Evolutionary conservation across 1,140 invertebrate species (phyloP), one percentile per base, ranked within the genome.

Genomic region (Drosophila erecta): DNA sequence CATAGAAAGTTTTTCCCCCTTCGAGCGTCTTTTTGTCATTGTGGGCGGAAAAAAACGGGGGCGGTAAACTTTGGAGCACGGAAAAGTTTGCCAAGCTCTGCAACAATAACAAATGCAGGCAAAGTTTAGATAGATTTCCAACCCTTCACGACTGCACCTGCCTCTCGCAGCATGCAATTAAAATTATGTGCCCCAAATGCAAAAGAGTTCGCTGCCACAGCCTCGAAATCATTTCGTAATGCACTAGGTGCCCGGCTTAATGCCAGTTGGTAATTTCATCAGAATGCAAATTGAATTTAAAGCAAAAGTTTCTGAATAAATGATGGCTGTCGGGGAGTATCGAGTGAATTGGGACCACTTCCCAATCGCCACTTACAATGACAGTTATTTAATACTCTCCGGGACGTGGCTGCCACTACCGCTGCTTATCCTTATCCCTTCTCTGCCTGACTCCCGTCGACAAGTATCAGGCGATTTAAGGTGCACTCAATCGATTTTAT

Each of bases 211-310:
- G 58, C 57, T 35, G 77, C 54, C 37, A 49, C 70, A 53, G 51
- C 65, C 38, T 24, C 27, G 51, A 72, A 79, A 56, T 70, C 43
- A 85, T 85, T 85, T 54, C 55, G 74, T 73, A 86, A 86, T 81
- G 83, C 75, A 86, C 49, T 41, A 17, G 50, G 59, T 56, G 74
- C n/a, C 57, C 22, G n/a, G 49, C 15, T 10, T 38, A 38, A 14
- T 72, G 58, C 67, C 83, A 59, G 64, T 73, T 83, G 30, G 56
- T 65, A 79, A 79, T 83, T 89, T 77, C 89, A 89, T 87, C 87
- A 71, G 71, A 79, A 79, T 76, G 79, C 79, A 79, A 89, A 87
- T 89, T 83, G 67, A 79, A 83, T 87, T 83, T 59, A 41, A 64
- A 17, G 46, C 40, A 50, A 64, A 76, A 65, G 51, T 79, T 67